Base-by-base conservation (phyloP, 2,113 vertebrate genomes). In the Anolis carolinensis region DNA sequence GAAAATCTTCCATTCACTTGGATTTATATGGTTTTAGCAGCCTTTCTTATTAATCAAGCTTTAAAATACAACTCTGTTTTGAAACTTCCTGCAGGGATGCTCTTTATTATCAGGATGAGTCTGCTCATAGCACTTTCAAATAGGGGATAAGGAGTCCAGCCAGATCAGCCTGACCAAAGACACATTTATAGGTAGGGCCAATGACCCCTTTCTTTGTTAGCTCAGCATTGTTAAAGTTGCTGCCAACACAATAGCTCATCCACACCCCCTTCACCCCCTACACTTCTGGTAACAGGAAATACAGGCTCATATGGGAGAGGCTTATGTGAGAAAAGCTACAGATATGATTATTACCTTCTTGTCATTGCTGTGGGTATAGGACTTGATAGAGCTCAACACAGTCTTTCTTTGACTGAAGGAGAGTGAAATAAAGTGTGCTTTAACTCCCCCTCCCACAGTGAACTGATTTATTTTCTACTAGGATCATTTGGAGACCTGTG, bases 31-130 rank as follows among this genome's bases (percentile, higher is more conserved):
- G 59, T 34, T 75, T 81, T 88, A 75, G 79, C 14, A 48, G 50
- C 34, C 85, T 63, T 44, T 84, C 62, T 10, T 85, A 62, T 79
- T 90, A 83, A 87, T 82, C 88, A 89, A 87, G 32, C 67, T 86
- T 32, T 63, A 30, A 52, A 79, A 73, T 79, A 92, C 88, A 92
- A 83, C 65, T 59, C 90, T 27, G 87, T 89, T 79, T 4, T n/a
- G 20, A 67, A 2, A 32, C 36, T 74, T 62, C 85, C 82, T 63
- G 18, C 34, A 62, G 65, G 73, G 44, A 77, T 83, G 32, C n/a
- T 75, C 82, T 89, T 87, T 90, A 16, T 59, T 81, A 76, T 86
- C 9, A 0, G 32, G 55, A 68, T 87, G 36, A 36, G 1, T 79
- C 67, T 30, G 5, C 39, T 44, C 39, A 44, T 20, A 39, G 63